Evolutionary conservation across 2,797 vertebrate species (phyloP).

Genomic region (Kryptopterus vitreolus): DNA sequence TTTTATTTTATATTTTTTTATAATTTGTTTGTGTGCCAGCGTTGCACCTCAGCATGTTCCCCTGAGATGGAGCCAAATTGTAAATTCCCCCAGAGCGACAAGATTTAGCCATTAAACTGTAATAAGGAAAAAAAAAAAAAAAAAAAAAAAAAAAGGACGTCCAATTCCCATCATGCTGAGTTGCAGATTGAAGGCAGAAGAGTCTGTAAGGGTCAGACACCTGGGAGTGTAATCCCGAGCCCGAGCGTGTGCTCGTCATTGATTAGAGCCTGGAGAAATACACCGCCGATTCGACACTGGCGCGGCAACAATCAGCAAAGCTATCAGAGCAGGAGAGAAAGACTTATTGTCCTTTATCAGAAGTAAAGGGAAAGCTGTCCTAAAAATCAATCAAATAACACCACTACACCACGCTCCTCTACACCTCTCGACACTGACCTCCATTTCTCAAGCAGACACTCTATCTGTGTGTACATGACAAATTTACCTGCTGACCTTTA

Average conservation of each 20-base stretch:
- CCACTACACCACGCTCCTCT: conserved; percentile 4
- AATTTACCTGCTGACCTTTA: conserved; percentile 4
- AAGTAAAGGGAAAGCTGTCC: conserved; percentile 10
- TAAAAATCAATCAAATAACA: conserved; percentile 35
- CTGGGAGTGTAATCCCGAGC: conserved; percentile 37
- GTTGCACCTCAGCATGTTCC: background rate
- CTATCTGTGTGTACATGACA: conserved; percentile 4
- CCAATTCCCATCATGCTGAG: conserved; percentile 36
- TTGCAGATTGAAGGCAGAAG: conserved; percentile 33
- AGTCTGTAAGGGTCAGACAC: conserved; percentile 39
- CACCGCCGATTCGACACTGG: conserved; percentile 34
- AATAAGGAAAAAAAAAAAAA: conserved; percentile 31
- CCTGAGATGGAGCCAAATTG: background rate
- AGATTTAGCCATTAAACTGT: conserved; percentile 36
- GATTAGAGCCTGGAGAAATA: conserved; percentile 50
- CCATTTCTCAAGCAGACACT: background rate
- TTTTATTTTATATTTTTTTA: background rate
- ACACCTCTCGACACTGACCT: conserved; percentile 7
- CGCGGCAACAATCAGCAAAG: conserved; percentile 48
- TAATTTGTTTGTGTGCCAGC: background rate
- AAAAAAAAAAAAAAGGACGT: conserved; percentile 30
- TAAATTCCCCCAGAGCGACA: conserved; percentile 35
- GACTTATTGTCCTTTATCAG: conserved; percentile 32
- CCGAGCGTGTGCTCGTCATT: conserved; percentile 40
- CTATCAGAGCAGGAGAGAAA: conserved; percentile 43